Evolutionary conservation across 2,888 invertebrate genomes (phyloP), one percentile per base, ranked within the genome.

Genomic region (Masnerella sp.): DNA sequence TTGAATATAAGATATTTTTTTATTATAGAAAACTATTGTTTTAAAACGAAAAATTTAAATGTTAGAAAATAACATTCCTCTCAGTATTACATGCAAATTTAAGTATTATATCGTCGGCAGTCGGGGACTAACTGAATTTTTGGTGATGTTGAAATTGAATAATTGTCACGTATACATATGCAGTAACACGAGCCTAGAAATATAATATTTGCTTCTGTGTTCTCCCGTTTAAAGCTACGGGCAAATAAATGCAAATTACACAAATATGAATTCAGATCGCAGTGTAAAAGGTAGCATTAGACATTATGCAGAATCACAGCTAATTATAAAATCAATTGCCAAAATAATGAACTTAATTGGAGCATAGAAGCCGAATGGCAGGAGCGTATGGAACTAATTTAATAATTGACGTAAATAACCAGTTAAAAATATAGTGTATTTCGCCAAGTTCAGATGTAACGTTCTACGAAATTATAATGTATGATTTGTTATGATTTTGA

Each of bases 201-300:
- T 69, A 68, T n/a, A n/a, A n/a, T 69, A 70, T 70, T 69, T 69
- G 64, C 64, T 43, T 32, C 49, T 28, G 59, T 30, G 42, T 69
- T 43, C 61, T 47, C 47, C 5, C 49, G 65, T 74, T 69, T 51
- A 42, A 74, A 59, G 52, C 68, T 40, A 17, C 34, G 9, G 52
- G 43, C 59, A 74, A 74, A 69, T 69, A 74, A 62, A 74, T 68
- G 74, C 74, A 74, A 69, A 74, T 74, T 42, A 45, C 64, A 49
- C 69, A 65, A 65, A 65, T 62, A 65, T 59, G 65, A 68, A 70
- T 74, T 45, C 59, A 32, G 52, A 65, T 54, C 54, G 18, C 43
- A 59, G 32, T 65, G 52, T 65, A 71, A 71, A 71, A 71, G 71
- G 64, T 40, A 52, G 45, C 59, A 47, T 65, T 65, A 65, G 71